phyloP scores from a whole-genome alignment of 2,797 vertebrate species.

The Apogon talboti region DNA sequence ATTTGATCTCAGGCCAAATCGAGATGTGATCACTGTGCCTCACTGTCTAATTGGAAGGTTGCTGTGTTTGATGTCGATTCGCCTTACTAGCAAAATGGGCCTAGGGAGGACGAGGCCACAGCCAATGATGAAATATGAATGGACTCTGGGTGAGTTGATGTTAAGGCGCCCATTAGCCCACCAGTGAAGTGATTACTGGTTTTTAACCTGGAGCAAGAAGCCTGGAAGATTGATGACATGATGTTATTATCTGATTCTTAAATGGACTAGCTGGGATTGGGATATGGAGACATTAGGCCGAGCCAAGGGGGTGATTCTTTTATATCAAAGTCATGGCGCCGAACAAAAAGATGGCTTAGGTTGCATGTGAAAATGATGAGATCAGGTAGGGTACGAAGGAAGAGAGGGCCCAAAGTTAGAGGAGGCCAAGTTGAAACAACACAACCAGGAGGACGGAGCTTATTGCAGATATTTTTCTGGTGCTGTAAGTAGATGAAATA shows the following conservation, averaged over 20 bases:
- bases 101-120: slow-evolving; percentile 26
- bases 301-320: slow-evolving; percentile 20
- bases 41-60: slow-evolving; percentile 75
- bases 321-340: slow-evolving; percentile 21
- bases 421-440: slow-evolving; percentile 15
- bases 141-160: slow-evolving; percentile 51
- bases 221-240: slow-evolving; percentile 53
- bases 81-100: slow-evolving; percentile 29
- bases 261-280: slow-evolving; percentile 39
- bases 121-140: slow-evolving; percentile 82
- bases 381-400: slow-evolving; percentile 5
- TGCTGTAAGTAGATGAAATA: slow-evolving; percentile 11
- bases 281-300: slow-evolving; percentile 33
- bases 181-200: slow-evolving; percentile 65
- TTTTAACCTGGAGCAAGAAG: slow-evolving; percentile 62
- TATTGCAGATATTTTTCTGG: slow-evolving; percentile 8
- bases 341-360: slow-evolving; percentile 10
- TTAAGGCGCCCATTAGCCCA: slow-evolving; percentile 61
- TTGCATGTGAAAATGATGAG: slow-evolving; percentile 28
- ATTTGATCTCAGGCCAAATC: slow-evolving; percentile 77
- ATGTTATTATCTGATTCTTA: slow-evolving; percentile 58
- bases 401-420: neutral
- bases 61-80: slow-evolving; percentile 74
- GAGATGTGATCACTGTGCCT: slow-evolving; percentile 66
- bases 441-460: slow-evolving; percentile 16